Conservation (phyloP, 2,113 vertebrate genomes). For the Piaya cayana region DNA sequence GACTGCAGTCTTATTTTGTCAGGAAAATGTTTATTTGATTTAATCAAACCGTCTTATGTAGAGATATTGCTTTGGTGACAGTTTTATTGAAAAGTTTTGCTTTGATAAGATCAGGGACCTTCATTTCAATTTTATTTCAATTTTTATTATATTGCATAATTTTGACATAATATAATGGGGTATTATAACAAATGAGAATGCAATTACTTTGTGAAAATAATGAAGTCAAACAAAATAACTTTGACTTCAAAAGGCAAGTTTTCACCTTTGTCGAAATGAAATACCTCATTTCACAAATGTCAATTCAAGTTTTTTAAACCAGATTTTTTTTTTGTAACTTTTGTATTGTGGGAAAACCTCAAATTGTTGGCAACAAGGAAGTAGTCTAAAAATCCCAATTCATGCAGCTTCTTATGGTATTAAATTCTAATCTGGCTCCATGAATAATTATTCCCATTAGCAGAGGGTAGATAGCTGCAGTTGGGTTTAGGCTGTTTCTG, state of each 20-base stretch:
- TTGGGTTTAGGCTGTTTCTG: not conserved
- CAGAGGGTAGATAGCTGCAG: not conserved
- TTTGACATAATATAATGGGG: not conserved
- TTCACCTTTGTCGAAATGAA: not conserved
- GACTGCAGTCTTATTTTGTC: not conserved
- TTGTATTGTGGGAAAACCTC: not conserved
- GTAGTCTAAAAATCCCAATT: not conserved
- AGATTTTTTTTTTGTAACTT: not conserved
- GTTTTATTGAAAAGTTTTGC: slow-evolving; percentile 26
- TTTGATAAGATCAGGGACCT: slow-evolving; percentile 13
- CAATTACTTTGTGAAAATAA: slow-evolving; percentile 35
- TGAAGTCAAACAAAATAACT: not conserved
- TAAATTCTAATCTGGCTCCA: not conserved
- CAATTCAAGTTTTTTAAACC: not conserved
- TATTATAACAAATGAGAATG: slow-evolving; percentile 17
- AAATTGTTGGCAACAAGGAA: not conserved
- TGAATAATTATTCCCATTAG: not conserved
- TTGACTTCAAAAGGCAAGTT: not conserved
- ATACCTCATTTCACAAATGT: not conserved
- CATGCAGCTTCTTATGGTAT: not conserved
- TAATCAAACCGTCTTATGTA: not conserved
- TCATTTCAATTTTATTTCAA: not conserved
- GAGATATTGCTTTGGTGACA: slow-evolving; percentile 15
- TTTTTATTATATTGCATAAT: slow-evolving; percentile 27
- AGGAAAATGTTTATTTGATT: slow-evolving; percentile 4